Evolutionary conservation across 2,888 invertebrate genomes (phyloP), one percentile per base, ranked within the genome.

Genomic region (Smittia sp.): DNA sequence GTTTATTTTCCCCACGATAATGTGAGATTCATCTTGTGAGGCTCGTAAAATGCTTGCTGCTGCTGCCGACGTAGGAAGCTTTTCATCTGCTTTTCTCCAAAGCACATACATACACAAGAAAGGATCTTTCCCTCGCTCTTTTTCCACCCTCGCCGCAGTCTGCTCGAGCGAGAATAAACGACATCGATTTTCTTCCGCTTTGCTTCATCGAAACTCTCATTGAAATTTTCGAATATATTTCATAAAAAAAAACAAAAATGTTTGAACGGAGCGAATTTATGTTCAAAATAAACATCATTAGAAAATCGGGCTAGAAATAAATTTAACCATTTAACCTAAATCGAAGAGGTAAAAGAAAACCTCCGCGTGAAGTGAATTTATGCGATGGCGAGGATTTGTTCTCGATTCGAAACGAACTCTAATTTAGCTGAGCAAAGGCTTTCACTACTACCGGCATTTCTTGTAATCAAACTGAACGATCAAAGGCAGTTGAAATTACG

Each of bases 271-370:
- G 18, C 2, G 15, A 63, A 63, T 63, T 63, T 63, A 58, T 25
- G 63, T 4, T 63, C 1, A 63, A 27, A 63, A 63, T 63, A 25
- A 63, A 63, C 63, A 63, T 63, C 63, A 25, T 63, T 63, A 25
- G 63, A 27, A 63, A 46, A 15, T 46, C 46, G 46, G 46, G 46
- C 15, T 3, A 11, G 27, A 63, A 63, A 63, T 63, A 25, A 27
- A 25, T 63, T 63, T 63, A 6, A 63, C 63, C 63, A 25, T 63
- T 63, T 63, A 63, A 25, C 63, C 63, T 27, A 63, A 63, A 63
- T 25, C 25, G 27, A 63, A 25, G 1, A 13, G 58, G 46, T 6
- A n/a, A 46, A n/a, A 6, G 24, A 9, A 58, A 58, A 58, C 58
- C 58, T 58, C 58, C 13, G 58, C 3, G 58, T 58, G 63, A 25